phyloP scores from a whole-genome alignment of 2,888 invertebrate species.

The Drosophila koepferae region DNA sequence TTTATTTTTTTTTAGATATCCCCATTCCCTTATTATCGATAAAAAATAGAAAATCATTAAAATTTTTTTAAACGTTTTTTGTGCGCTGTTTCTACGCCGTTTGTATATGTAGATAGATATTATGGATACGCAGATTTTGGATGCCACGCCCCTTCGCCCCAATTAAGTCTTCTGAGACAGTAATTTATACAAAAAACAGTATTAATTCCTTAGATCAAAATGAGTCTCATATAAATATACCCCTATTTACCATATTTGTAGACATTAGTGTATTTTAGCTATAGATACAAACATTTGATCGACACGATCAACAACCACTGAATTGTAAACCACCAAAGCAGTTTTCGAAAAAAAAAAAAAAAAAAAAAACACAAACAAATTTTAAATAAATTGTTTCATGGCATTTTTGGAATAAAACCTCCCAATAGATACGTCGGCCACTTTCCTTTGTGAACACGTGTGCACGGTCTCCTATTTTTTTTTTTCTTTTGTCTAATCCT shows the following conservation, averaged over 20 bases:
- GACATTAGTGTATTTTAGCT: not conserved
- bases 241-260: not conserved
- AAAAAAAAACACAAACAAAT: constrained; percentile 45
- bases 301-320: constrained; percentile 23
- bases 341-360: constrained; percentile 23
- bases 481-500: constrained; percentile 48
- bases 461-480: constrained; percentile 57
- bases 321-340: constrained; percentile 5
- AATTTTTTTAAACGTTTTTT: too few relatives aligned
- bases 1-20: too few relatives aligned
- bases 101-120: too few relatives aligned
- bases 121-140: too few relatives aligned
- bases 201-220: not conserved
- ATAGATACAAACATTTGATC: too few relatives aligned
- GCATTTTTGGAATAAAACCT: constrained; percentile 41
- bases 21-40: too few relatives aligned
- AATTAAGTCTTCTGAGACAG: too few relatives aligned
- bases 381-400: constrained; percentile 57
- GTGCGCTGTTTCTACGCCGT: too few relatives aligned
- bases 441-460: constrained; percentile 78
- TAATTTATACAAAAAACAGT: too few relatives aligned
- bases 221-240: not conserved
- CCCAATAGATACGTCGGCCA: constrained; percentile 50
- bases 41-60: too few relatives aligned
- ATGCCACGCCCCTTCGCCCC: too few relatives aligned